Base-by-base conservation (phyloP, 2,113 vertebrate genomes). In the Amphilophus citrinellus region DNA sequence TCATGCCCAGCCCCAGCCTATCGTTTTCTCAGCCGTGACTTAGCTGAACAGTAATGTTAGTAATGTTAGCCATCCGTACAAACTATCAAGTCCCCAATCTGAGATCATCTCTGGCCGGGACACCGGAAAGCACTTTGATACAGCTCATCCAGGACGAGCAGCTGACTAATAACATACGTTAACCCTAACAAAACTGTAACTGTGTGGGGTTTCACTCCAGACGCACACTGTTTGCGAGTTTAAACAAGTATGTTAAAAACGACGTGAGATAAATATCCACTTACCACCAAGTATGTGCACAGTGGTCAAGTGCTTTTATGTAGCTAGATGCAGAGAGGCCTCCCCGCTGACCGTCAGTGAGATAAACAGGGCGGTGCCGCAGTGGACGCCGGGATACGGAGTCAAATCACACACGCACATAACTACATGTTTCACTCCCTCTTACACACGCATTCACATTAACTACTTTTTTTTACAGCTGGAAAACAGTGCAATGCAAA, bases 341-440 rank as follows among this genome's bases (percentile, higher is more conserved):
- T 93, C 83, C 65, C 50, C 17, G 32, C 80, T 13, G 73, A 76
- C 76, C 22, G 77, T 80, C 87, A 44, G 5, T 7, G 65, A 73
- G 75, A 60, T 61, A 22, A 62, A 84, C 77, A 78, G 62, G 61
- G 68, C 50, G 39, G 61, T 15, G 76, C 39, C 80, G 84, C 82
- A 24, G n/a, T 83, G 90, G 10, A 88, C 88, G 79, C 39, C 77
- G 93, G 93, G 93, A 91, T 47, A 84, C 17, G 1, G 77, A 84
- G 85, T 85, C 18, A 59, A 75, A 8, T 44, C 56, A 68, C 7
- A 71, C 13, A 24, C n/a, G 5, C 20, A 10, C 35, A 10, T 10
- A 15, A 8, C 0, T 15, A 6, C 20, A 32, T 20, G 10, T 75
- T 27, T 57, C 27, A 1, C 68, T 35, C 35, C 18, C 0, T 50